A percentile compares a stretch with the other conserved stretches of the same genome.
phyloP scores from a whole-genome alignment of 2,888 invertebrate genomes.

The Lycia hirtaria region DNA sequence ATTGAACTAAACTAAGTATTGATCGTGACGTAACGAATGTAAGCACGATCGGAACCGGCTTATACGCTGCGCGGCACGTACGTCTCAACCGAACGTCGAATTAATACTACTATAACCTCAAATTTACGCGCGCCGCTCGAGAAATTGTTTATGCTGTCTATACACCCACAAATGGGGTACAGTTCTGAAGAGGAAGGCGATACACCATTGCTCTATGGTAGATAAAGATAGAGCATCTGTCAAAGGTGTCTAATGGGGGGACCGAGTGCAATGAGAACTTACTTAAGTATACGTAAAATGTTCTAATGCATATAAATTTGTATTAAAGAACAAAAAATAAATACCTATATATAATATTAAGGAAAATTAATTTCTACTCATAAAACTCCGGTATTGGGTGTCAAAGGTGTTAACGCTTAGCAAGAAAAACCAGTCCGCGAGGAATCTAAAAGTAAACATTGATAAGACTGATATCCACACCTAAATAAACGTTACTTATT shows the following conservation, averaged over 20 bases:
- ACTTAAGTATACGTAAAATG: no score
- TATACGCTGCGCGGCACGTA: constrained; percentile 56
- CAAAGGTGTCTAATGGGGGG: constrained; percentile 63
- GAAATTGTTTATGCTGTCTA: constrained; percentile 79
- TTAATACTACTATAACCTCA: constrained; percentile 84
- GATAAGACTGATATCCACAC: constrained; percentile 24
- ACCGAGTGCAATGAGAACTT: constrained; percentile 44
- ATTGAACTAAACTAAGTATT: constrained; percentile 65
- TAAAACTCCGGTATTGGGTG: neutral
- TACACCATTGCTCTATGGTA: constrained; percentile 46
- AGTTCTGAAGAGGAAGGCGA: constrained; percentile 63
- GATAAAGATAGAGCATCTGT: constrained; percentile 59
- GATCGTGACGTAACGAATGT: constrained; percentile 67
- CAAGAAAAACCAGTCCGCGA: constrained; percentile 1
- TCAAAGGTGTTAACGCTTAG: neutral
- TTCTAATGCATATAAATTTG: constrained; percentile 23
- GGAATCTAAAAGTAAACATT: constrained; percentile 13
- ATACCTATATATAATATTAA: neutral
- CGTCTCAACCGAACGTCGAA: constrained; percentile 70
- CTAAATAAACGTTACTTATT: constrained; percentile 6
- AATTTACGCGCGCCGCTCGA: constrained; percentile 78
- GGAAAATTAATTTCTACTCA: neutral
- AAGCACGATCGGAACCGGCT: constrained; percentile 55
- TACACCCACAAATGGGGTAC: constrained; percentile 75
- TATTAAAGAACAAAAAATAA: constrained; percentile 28